Percentiles rank a stretch among this genome's conserved stretches.
Conservation (phyloP, 2,888 invertebrate genomes). For the Chelonus formosanus region DNA sequence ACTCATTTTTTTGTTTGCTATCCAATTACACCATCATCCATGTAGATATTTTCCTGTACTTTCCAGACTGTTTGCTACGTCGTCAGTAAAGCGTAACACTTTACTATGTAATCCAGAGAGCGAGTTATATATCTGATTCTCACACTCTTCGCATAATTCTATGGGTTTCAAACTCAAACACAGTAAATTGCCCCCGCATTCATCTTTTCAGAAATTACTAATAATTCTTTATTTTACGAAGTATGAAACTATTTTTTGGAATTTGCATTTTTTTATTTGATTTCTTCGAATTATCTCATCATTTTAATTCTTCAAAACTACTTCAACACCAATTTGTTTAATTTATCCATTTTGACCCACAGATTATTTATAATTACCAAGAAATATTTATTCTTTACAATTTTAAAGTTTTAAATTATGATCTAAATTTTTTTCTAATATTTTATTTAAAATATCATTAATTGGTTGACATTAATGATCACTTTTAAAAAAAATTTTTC, state of each 20-base stretch:
- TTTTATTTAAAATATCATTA: too few species aligned
- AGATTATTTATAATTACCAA: too few species aligned
- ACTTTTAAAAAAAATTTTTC: too few species aligned
- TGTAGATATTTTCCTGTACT: conserved; percentile 20
- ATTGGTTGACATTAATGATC: too few species aligned
- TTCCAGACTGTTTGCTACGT: conserved; percentile 29
- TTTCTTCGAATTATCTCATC: too few species aligned
- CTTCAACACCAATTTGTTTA: too few species aligned
- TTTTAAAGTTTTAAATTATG: too few species aligned
- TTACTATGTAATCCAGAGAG: conserved; percentile 31
- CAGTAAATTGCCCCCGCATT: conserved; percentile 38
- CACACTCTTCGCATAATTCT: conserved; percentile 11
- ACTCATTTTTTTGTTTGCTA: conserved; percentile 5
- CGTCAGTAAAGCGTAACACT: conserved; percentile 47
- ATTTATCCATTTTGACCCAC: too few species aligned
- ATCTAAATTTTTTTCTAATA: too few species aligned
- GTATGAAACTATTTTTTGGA: background rate
- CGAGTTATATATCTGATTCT: conserved; percentile 8
- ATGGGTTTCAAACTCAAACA: conserved; percentile 52
- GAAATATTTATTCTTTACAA: too few species aligned
- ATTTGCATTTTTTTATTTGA: background rate
- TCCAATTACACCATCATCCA: conserved; percentile 8
- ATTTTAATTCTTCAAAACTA: too few species aligned
- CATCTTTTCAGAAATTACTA: conserved; percentile 29
- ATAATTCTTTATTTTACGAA: conserved; percentile 21